A percentile compares a stretch with the other conserved stretches of the same genome.
These are phyloP conservation scores for Diplazon laetatorius DNA, from an alignment of 2,888 invertebrate genomes.

Conservation along the genomic window DNA sequence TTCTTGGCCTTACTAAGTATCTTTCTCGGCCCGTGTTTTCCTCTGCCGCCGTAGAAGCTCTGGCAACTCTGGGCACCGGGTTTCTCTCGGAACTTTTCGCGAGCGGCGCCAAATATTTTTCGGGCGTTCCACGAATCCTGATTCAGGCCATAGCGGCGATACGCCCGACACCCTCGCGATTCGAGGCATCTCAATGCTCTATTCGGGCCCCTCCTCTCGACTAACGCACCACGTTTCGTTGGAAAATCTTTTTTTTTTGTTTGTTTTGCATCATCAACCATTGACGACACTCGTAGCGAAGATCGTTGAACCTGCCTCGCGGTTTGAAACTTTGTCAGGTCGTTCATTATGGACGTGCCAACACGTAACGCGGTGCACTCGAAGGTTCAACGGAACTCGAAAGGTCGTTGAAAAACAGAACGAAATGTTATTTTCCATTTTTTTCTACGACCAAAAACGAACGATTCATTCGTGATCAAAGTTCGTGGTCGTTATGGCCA, in stretches of 20 bases:
- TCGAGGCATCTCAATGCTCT: slow-evolving; percentile 17
- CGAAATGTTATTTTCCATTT: too few species aligned
- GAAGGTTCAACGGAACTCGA: too few species aligned
- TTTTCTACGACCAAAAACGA: too few species aligned
- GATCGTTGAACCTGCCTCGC: not conserved
- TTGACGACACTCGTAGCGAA: not conserved
- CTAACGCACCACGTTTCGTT: not conserved
- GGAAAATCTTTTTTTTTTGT: not conserved
- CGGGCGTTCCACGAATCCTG: slow-evolving; percentile 72
- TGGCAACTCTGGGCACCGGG: slow-evolving; percentile 11
- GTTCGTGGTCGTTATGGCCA: too few species aligned
- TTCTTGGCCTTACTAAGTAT: slow-evolving; percentile 16
- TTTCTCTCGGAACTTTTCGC: slow-evolving; percentile 61
- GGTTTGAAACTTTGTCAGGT: too few species aligned
- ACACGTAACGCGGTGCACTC: too few species aligned
- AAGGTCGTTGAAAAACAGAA: too few species aligned
- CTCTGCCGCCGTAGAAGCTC: not conserved
- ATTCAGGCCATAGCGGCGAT: slow-evolving; percentile 66
- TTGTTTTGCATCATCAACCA: not conserved
- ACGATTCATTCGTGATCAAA: too few species aligned
- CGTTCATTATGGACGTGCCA: too few species aligned
- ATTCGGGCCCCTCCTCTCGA: not conserved
- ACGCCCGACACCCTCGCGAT: slow-evolving; percentile 60
- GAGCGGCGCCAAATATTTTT: slow-evolving; percentile 71
- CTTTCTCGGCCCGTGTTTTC: not conserved